Evolutionary conservation across 1,140 invertebrate genomes (phyloP), one percentile per base, ranked within the genome.

Genomic region (Drosophila santomea): DNA sequence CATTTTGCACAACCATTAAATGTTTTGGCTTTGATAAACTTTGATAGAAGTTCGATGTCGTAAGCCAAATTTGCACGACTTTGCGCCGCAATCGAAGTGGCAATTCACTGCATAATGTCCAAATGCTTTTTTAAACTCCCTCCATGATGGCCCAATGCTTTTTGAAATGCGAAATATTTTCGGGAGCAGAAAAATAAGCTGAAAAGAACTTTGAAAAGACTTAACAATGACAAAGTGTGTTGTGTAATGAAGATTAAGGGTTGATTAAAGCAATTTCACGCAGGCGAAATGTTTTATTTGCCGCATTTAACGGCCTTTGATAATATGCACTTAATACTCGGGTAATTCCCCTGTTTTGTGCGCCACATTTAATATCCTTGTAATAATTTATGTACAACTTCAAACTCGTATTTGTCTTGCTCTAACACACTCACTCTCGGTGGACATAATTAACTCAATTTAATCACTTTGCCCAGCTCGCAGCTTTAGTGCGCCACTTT

Each of bases 381-480:
- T 76, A 76, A 76, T 76, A 76, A 76, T 76, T 76, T 67, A 76
- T 76, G 73, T 75, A 66, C 73, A 76, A 76, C 73, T 66, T 66
- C 52, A 64, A 58, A 74, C 41, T 56, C 41, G 32, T 69, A 71
- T 71, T 71, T 71, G 67, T 71, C 64, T 39, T 57, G 67, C 69
- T 32, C 59, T 36, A 63, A 41, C 67, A 28, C 47, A 3, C 55
- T 15, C 25, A 10, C 45, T 6, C 68, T 54, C 51, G 41, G 38
- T 74, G 74, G 79, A 74, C 83, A 83, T 86, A 86, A 88, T 86
- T 86, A 86, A 86, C 83, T 86, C 75, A 88, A 88, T 86, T 86
- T 88, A 88, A 86, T 88, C 82, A 80, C 74, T 77, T 39, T 67
- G 73, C 38, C 73, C 28, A 72, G 48, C 63, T 60, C 62, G 57